These are phyloP conservation scores for Protonemura montana DNA, from an alignment of 2,888 invertebrate genomes.

Conservation along the genomic window DNA sequence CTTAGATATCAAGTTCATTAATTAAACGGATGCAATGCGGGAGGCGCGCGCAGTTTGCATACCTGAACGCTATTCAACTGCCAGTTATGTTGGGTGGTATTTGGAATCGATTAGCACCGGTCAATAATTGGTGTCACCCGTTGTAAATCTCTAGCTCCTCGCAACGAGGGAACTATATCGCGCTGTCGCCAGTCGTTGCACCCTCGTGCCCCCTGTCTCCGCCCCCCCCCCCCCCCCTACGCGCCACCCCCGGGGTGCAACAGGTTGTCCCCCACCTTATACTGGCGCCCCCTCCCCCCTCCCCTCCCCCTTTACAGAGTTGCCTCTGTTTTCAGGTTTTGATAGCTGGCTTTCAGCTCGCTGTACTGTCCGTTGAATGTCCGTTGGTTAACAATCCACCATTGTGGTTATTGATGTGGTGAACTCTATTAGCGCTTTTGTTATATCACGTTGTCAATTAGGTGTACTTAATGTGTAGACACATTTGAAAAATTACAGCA, in stretches of 20 bases:
- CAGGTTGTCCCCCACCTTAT: constrained; percentile 42
- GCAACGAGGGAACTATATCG: neutral
- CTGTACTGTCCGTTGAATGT: neutral
- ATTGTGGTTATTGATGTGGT: no score
- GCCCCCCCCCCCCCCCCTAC: constrained; percentile 44
- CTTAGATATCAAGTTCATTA: neutral
- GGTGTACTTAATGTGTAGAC: neutral
- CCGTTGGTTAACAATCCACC: no score
- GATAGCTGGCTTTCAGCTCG: neutral
- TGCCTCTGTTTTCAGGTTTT: neutral
- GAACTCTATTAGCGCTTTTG: neutral
- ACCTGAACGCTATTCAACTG: constrained; percentile 1
- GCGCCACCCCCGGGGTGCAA: constrained; percentile 35
- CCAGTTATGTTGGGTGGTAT: constrained; percentile 1
- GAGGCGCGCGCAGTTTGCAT: neutral
- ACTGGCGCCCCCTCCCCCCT: neutral
- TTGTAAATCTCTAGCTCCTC: constrained; percentile 21
- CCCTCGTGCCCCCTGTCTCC: constrained; percentile 45
- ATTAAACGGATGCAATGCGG: constrained; percentile 19
- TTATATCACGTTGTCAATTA: neutral
- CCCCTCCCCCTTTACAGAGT: neutral
- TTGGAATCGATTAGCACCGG: constrained; percentile 48
- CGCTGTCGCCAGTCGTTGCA: constrained; percentile 18
- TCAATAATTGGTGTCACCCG: constrained; percentile 49
- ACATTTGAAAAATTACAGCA: neutral